Evolutionary conservation across 35 echinoderm and acorn worm species (phyloP), one percentile per base, ranked within the genome.

Genomic region (Patiria miniata): DNA sequence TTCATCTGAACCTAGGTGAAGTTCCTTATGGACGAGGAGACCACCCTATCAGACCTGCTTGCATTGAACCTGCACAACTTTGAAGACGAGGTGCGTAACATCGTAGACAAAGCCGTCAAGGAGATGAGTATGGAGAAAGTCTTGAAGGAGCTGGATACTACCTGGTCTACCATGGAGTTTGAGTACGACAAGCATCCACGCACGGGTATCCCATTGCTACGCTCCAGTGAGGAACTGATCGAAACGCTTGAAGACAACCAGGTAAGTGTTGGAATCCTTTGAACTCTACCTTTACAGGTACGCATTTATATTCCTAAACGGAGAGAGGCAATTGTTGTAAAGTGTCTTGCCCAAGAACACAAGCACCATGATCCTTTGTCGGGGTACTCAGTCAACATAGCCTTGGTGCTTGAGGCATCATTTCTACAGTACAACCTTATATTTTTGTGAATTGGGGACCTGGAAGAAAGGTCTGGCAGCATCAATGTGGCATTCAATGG

Each of bases 101-200:
- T 99, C 28, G 96, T 99, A 0, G 96, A 99, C 84, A 99, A 99
- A 78, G 96, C 96, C 40, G 96, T 99, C 82, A 99, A 99, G 87
- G 96, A 99, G 78, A 99, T 99, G 96, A 88, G 92, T 26, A 99
- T 99, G 96, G 96, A 99, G 96, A 99, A 99, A 78, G 96, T 99
- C 0, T 78, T 99, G 55, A 99, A 94, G 58, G 96, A 99, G 77
- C 73, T 99, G 47, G 90, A 99, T 68, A 89, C 86, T 68, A 99
- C 96, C 28, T 99, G 96, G 96, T 92, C 96, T 21, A 83, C 85
- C 34, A 99, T 99, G 96, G 96, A 99, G 81, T 99, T 99, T 95
- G 96, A 99, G 58, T 99, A 99, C 82, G 96, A 99, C 80, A 83
- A 58, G 32, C 96, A 99, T 81, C 21, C 89, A 42, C 77, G 96